Percentiles rank a stretch among this genome's conserved stretches.
These are phyloP conservation scores for Dasyprocta punctata DNA, from an alignment of 2,113 vertebrate genomes.

Conservation along the genomic window DNA sequence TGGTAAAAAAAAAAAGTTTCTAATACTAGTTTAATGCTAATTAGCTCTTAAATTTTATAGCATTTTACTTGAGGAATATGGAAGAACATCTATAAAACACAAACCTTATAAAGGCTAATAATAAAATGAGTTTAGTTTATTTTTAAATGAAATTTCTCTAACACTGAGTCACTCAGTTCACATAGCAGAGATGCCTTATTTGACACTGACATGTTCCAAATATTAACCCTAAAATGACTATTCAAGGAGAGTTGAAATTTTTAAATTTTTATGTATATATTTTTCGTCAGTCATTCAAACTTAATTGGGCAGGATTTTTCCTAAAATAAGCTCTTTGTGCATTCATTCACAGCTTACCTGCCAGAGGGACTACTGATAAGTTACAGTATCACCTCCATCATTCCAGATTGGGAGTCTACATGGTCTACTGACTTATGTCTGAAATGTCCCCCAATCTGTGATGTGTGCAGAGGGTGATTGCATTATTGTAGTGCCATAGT, in stretches of 20 bases:
- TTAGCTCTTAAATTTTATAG: conserved; percentile 2
- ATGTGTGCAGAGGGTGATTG: neutral
- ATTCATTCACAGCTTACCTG: neutral
- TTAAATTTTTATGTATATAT: neutral
- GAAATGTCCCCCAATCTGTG: neutral
- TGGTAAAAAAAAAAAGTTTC: neutral
- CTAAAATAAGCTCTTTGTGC: neutral
- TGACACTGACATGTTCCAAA: neutral
- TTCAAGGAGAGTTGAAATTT: neutral
- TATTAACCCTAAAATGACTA: neutral
- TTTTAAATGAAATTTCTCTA: conserved; percentile 11
- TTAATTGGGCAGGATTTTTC: neutral
- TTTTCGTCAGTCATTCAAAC: neutral
- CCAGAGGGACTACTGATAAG: neutral
- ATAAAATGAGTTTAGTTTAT: neutral
- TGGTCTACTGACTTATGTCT: neutral
- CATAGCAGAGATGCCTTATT: neutral
- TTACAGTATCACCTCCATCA: neutral
- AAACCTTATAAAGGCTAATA: neutral
- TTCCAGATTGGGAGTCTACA: neutral
- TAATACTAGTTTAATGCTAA: neutral
- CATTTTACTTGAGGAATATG: neutral
- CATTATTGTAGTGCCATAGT: neutral
- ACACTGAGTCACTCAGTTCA: neutral
- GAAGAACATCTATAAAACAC: neutral